These are phyloP conservation scores for Caenorhabditis sp. DNA, from an alignment of 2,888 invertebrate species.

Conservation along the genomic window DNA sequence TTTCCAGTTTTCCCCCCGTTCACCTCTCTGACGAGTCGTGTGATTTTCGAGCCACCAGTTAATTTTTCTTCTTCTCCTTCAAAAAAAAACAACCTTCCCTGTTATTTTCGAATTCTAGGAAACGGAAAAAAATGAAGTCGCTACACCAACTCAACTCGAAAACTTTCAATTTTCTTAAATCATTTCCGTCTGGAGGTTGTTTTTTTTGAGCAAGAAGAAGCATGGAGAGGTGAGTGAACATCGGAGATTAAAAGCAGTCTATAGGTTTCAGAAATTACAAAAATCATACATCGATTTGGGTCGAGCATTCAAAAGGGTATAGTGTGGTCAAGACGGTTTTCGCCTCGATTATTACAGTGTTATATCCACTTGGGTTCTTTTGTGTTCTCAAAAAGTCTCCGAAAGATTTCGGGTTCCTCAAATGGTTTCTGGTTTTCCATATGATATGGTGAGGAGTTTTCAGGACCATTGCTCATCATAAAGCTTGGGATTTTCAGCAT, in stretches of 20 bases:
- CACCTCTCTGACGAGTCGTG: too few species aligned
- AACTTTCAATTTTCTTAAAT: too few species aligned
- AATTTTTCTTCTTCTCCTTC: too few species aligned
- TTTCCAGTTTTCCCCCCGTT: too few species aligned
- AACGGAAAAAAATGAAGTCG: too few species aligned
- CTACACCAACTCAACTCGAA: too few species aligned
- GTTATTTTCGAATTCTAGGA: too few species aligned
- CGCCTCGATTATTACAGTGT: neutral
- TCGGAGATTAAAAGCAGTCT: neutral
- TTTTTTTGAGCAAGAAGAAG: neutral
- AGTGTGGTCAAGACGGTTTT: conserved; percentile 1
- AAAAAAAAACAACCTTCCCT: too few species aligned
- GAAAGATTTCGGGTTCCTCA: conserved; percentile 19
- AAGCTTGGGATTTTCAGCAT: conserved; percentile 11
- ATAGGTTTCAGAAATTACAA: neutral
- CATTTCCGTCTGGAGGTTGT: neutral
- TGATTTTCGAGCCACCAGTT: too few species aligned
- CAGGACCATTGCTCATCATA: neutral
- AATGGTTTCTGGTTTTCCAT: conserved; percentile 35
- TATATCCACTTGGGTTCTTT: conserved; percentile 12
- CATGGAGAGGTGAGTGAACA: conserved; percentile 1
- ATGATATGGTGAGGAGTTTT: conserved; percentile 17
- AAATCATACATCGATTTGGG: conserved; percentile 13
- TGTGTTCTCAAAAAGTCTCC: conserved; percentile 24
- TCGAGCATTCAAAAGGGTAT: neutral